Evolutionary conservation across 2,797 vertebrate species (phyloP).

Genomic region (Microctenopoma lineatum): DNA sequence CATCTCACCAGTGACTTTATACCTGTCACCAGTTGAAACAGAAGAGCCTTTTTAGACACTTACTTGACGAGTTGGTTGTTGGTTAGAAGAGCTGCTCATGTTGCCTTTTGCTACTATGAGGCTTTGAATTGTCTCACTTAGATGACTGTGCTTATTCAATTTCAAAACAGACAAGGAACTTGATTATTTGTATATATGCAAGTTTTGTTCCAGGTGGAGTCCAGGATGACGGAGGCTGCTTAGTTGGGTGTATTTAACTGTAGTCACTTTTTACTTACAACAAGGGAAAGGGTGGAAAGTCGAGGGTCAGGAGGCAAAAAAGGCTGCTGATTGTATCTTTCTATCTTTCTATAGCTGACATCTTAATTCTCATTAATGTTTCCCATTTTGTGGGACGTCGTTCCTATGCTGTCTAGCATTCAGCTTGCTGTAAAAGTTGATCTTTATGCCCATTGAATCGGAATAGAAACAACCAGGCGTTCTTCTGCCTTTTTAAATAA

Average conservation of each 20-base stretch:
- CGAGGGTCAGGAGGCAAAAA: constrained; percentile 15
- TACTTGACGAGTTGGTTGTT: constrained; percentile 36
- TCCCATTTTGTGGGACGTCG: constrained; percentile 34
- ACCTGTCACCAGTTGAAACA: constrained; percentile 46
- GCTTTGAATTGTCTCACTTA: constrained; percentile 54
- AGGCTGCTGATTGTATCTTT: constrained; percentile 65
- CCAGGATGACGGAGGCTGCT: constrained; percentile 9
- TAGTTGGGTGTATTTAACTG: constrained; percentile 40
- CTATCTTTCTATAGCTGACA: constrained; percentile 53
- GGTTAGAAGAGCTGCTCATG: constrained; percentile 48
- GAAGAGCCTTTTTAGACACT: constrained; percentile 37
- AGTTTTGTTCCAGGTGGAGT: constrained; percentile 26
- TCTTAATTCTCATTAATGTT: constrained; percentile 43
- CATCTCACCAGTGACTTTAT: constrained; percentile 58
- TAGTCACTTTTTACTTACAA: constrained; percentile 39
- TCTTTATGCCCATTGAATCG: constrained; percentile 35
- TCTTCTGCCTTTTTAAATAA: constrained; percentile 39
- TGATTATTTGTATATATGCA: constrained; percentile 60
- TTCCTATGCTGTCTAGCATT: constrained; percentile 35
- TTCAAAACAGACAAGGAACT: constrained; percentile 37
- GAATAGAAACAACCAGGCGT: constrained; percentile 37
- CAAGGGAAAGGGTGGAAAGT: background rate
- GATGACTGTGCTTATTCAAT: constrained; percentile 60
- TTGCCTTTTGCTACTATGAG: constrained; percentile 73
- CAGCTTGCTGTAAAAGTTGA: constrained; percentile 29